These are phyloP conservation scores for Panorpa germanica DNA, from an alignment of 2,888 invertebrate genomes.

Conservation along the genomic window DNA sequence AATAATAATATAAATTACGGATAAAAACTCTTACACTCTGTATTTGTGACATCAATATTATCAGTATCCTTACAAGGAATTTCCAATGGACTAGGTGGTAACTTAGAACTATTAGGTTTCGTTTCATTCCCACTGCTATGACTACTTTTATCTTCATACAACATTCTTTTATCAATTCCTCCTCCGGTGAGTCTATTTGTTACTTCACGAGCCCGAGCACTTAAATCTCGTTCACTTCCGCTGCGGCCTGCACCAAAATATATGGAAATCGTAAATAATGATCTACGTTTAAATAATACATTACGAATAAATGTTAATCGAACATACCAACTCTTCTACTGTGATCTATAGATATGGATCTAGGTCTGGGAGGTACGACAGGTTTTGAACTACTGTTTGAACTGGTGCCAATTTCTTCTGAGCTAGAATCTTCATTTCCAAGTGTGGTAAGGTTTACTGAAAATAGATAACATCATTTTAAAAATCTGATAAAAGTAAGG, in stretches of 20 bases:
- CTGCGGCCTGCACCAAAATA: slow-evolving; percentile 28
- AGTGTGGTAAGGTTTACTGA: slow-evolving; percentile 46
- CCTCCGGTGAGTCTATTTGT: slow-evolving; percentile 25
- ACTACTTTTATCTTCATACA: too few relatives aligned
- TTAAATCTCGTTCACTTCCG: slow-evolving; percentile 31
- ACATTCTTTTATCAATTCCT: too few relatives aligned
- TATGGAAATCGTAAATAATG: too few relatives aligned
- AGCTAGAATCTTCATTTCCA: slow-evolving; percentile 67
- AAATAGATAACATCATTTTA: slow-evolving; percentile 12
- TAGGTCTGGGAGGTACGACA: slow-evolving; percentile 40
- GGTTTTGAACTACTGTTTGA: slow-evolving; percentile 34
- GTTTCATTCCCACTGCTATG: too few relatives aligned
- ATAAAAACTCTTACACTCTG: too few relatives aligned
- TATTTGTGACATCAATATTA: too few relatives aligned
- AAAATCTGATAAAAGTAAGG: slow-evolving; percentile 9
- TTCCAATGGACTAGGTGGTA: too few relatives aligned
- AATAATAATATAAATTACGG: too few relatives aligned
- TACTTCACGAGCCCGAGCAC: slow-evolving; percentile 28
- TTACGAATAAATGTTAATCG: too few relatives aligned
- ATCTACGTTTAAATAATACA: too few relatives aligned
- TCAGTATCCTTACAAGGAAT: slow-evolving; percentile 26
- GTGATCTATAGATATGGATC: slow-evolving; percentile 44
- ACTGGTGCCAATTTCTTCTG: slow-evolving; percentile 34
- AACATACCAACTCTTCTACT: too few relatives aligned
- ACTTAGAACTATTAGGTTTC: too few relatives aligned